Evolutionary conservation across 2,797 vertebrate genomes (phyloP).

Genomic region (Garrulus glandarius): DNA sequence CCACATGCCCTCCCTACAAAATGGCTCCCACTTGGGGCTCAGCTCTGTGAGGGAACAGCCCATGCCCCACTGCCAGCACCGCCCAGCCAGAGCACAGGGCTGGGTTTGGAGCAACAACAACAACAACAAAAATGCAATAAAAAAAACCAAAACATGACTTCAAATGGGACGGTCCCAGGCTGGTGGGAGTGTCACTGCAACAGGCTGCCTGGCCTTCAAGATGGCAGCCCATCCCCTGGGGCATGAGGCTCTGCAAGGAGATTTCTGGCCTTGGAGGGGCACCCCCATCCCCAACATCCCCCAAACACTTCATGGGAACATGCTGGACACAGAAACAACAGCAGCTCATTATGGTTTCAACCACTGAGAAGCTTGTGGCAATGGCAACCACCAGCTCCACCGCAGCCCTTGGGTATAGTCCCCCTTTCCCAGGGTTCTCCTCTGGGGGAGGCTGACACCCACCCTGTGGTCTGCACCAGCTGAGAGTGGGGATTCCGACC

Average conservation of each 20-base stretch:
- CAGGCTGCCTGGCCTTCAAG: not conserved
- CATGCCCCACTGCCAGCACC: not conserved
- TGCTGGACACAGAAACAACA: not conserved
- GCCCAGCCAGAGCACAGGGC: not conserved
- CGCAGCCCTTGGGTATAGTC: not conserved
- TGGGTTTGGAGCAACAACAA: not conserved
- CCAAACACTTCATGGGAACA: not conserved
- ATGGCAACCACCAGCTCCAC: not conserved
- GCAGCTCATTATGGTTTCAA: not conserved
- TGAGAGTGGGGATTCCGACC: not conserved
- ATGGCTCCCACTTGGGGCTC: not conserved
- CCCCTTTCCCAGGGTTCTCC: not conserved
- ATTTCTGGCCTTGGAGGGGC: not conserved
- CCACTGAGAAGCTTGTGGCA: not conserved
- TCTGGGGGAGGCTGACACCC: not conserved
- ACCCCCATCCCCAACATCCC: not conserved
- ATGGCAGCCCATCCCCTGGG: not conserved
- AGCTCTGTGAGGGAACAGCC: fast-evolving
- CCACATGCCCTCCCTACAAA: not conserved
- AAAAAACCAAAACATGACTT: not conserved
- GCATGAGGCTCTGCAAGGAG: not conserved
- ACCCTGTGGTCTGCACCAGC: not conserved
- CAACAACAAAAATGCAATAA: not conserved
- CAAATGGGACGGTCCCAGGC: not conserved
- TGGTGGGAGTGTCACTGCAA: not conserved